Evolutionary conservation across 2,797 vertebrate species (phyloP), one percentile per base, ranked within the genome.

Genomic region (Mormyrus proboscirostris): DNA sequence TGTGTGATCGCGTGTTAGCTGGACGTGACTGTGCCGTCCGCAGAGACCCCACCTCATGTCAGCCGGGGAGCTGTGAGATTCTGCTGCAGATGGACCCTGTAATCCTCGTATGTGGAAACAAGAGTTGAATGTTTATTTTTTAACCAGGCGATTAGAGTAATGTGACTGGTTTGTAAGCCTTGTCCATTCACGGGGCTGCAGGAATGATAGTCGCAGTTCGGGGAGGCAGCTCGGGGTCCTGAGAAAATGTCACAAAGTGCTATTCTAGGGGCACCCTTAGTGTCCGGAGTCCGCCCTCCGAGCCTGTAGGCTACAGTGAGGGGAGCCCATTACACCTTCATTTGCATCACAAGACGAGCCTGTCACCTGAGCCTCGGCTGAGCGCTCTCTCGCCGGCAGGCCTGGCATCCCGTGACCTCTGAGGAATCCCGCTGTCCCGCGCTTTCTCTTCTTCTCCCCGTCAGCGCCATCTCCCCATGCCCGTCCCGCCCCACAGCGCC

Each of bases 221-320:
- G 82, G 41, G 22, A 25, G 47, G 49, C 4, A 10, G 6, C 50
- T 25, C 7, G 2, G 10, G 25, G 83, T 29, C 83, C 44, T 85
- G 83, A 85, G 83, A 85, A 85, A 85, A 50, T 53, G 47, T 50
- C 83, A 85, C 83, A 85, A 29, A 85, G 83, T 29, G 83, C 49
- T n/a, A 33, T 29, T 50, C n/a, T 14, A 47, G 22, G 49, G 22
- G 3, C 10, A 33, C 51, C n/a, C 10, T 25, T 33, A 14, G 47
- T 16, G 83, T 14, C 12, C 10, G 49, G 50, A 53, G 14, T 5
- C 49, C n/a, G 2, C 47, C 25, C 49, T 53, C 41, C 14, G 19
- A 79, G 38, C 38, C 73, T 19, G 73, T 44, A 2, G 12, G 73
- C 25, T 8, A 12, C 25, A 7, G 7, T 49, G n/a, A 51, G 47